A percentile compares a stretch with the other conserved stretches of the same genome.
phyloP scores from a whole-genome alignment of 2,888 invertebrate species.

The Congeria kusceri region DNA sequence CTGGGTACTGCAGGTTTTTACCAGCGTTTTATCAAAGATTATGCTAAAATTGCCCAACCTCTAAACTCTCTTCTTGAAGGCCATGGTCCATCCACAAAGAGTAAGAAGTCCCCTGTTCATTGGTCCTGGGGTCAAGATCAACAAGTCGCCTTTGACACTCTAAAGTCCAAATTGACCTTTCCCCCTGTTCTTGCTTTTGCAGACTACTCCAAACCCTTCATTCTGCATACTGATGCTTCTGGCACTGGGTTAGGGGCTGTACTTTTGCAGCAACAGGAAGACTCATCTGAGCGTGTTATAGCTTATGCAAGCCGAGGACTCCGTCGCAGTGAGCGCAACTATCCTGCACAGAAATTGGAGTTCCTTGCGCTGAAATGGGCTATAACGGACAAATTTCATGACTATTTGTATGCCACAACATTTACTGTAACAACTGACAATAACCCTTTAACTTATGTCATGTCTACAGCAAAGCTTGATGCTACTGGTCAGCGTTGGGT shows the following conservation, averaged over 20 bases:
- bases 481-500: constrained; percentile 52
- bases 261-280: constrained; percentile 21
- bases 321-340: constrained; percentile 31
- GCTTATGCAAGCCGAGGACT: constrained; percentile 50
- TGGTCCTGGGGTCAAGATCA: constrained; percentile 38
- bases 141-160: constrained; percentile 31
- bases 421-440: constrained; percentile 31
- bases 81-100: constrained; percentile 8
- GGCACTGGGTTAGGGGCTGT: constrained; percentile 1
- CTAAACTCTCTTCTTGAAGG: constrained; percentile 14
- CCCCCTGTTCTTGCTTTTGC: constrained; percentile 42
- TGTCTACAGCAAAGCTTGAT: constrained; percentile 48
- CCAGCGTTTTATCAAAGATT: constrained; percentile 26
- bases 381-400: constrained; percentile 50
- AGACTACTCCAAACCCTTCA: constrained; percentile 40
- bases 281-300: constrained; percentile 14
- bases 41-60: constrained; percentile 23
- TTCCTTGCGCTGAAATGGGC: constrained; percentile 53
- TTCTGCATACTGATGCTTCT: constrained; percentile 30
- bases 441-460: constrained; percentile 51
- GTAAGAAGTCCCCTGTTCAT: background rate
- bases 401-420: constrained; percentile 38
- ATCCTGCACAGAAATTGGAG: constrained; percentile 47
- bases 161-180: constrained; percentile 33
- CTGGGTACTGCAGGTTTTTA: constrained; percentile 26